phyloP scores from a whole-genome alignment of 2,888 invertebrate species.

The Aleiodes alternator region DNA sequence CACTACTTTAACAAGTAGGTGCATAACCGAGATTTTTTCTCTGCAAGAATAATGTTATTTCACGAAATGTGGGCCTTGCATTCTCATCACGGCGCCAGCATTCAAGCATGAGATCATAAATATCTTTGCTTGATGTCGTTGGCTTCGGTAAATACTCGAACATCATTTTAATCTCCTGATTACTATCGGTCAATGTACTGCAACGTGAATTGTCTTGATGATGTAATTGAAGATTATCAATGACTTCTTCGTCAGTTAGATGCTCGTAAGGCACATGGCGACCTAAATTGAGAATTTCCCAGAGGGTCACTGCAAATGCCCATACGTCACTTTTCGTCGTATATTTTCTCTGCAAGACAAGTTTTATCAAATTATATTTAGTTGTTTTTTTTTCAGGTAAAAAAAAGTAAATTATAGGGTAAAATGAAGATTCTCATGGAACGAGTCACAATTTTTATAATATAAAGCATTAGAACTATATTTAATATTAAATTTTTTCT shows the following conservation, averaged over 20 bases:
- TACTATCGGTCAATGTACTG: slow-evolving; percentile 56
- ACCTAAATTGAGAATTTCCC: slow-evolving; percentile 90
- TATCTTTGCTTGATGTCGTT: slow-evolving; percentile 85
- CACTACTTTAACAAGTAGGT: slow-evolving; percentile 75
- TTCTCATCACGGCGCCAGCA: slow-evolving; percentile 89
- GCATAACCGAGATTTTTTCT: slow-evolving; percentile 82
- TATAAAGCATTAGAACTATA: not conserved
- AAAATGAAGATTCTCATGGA: no score
- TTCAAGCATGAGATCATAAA: slow-evolving; percentile 89
- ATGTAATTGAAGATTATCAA: slow-evolving; percentile 87
- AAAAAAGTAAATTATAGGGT: no score
- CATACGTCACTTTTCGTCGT: slow-evolving; percentile 94
- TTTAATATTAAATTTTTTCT: slow-evolving; percentile 52
- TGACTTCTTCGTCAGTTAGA: slow-evolving; percentile 85
- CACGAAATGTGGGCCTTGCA: slow-evolving; percentile 87
- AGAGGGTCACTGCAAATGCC: slow-evolving; percentile 92
- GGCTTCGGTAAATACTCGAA: slow-evolving; percentile 83
- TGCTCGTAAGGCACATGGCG: slow-evolving; percentile 87
- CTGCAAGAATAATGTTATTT: slow-evolving; percentile 89
- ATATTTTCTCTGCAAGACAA: slow-evolving; percentile 82
- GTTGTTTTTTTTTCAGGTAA: not conserved
- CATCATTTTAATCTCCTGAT: slow-evolving; percentile 63
- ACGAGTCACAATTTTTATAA: no score
- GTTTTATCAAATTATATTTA: not conserved
- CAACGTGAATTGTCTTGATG: slow-evolving; percentile 77